These are phyloP conservation scores for Rhea americana DNA, from an alignment of 2,113 vertebrate species.

Conservation along the genomic window DNA sequence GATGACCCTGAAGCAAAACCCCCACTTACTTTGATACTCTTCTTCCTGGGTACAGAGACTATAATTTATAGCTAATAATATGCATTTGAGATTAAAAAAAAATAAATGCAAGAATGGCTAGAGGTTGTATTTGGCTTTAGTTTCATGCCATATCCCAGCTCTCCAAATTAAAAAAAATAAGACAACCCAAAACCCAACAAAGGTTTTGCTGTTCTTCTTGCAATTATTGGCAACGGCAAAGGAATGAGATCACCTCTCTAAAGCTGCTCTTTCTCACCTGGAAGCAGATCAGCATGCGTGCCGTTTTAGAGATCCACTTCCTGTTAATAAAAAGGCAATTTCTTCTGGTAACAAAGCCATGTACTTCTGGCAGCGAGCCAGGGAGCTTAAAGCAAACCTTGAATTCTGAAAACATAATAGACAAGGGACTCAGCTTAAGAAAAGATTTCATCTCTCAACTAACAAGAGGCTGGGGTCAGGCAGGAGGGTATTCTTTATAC, in stretches of 20 bases:
- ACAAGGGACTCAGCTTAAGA: slow-evolving; percentile 69
- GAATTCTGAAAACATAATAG: slow-evolving; percentile 74
- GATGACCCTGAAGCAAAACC: not conserved
- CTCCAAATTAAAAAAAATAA: not conserved
- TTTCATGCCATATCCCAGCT: not conserved
- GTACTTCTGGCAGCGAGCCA: slow-evolving; percentile 63
- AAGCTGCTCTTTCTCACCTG: slow-evolving; percentile 17
- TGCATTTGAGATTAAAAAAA: not conserved
- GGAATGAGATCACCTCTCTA: not conserved
- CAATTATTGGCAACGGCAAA: not conserved
- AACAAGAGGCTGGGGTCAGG: slow-evolving; percentile 76
- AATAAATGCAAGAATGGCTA: not conserved
- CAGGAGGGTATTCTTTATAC: slow-evolving; percentile 68
- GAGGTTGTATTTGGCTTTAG: not conserved
- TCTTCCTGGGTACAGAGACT: not conserved
- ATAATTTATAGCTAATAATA: not conserved
- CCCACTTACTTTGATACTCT: too few species aligned
- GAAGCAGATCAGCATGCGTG: slow-evolving; percentile 14
- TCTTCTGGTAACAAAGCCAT: slow-evolving; percentile 52
- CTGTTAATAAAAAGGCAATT: slow-evolving; percentile 66
- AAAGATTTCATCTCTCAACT: slow-evolving; percentile 77
- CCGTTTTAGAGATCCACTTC: slow-evolving; percentile 54
- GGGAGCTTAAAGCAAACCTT: slow-evolving; percentile 68
- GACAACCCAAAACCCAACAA: not conserved
- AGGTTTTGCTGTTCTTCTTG: not conserved